Base-by-base conservation (phyloP, 2,888 invertebrate genomes). In the Lithophane semibrunnea region DNA sequence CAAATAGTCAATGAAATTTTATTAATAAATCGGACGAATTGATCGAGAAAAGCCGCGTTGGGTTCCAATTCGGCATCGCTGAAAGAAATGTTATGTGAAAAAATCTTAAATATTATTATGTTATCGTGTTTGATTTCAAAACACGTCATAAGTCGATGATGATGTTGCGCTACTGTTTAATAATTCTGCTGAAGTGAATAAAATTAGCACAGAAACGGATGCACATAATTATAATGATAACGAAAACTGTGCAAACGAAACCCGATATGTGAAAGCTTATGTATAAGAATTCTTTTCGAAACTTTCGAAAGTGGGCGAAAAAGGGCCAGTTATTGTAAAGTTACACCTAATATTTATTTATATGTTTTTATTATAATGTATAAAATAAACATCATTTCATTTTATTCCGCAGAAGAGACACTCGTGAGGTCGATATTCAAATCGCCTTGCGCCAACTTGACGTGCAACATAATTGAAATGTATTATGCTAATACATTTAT, bases 401-500 rank as follows among this genome's bases (percentile, higher is more conserved):
- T 83, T 78, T 75, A 84, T 83, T 87, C 86, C 68, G 56, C 83
- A 81, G 88, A 90, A 91, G 88, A 90, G 89, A 87, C 86, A 90
- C 80, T 94, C 94, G 94, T 94, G 93, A 92, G 91, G 88, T 91
- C 92, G 91, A 92, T 94, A 95, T 95, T 95, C 90, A 94, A 95
- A 96, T 95, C 85, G 90, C 89, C 89, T 91, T 90, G 91, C 92
- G 89, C 89, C 89, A 92, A 90, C 91, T 93, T 94, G 93, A 94
- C 93, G 89, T 87, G 93, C 92, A 91, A 90, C 89, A 92, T 94
- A 94, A 95, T 95, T 94, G 92, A 94, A 94, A 94, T 94, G 92
- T 94, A 93, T 93, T 92, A 95, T 95, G 94, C 91, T 92, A 92
- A 94, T 89, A 90, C 81, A 90, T 89, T 90, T 90, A 90, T 91